phyloP scores from a whole-genome alignment of 2,113 vertebrate species.

The Lucifuga dentata region DNA sequence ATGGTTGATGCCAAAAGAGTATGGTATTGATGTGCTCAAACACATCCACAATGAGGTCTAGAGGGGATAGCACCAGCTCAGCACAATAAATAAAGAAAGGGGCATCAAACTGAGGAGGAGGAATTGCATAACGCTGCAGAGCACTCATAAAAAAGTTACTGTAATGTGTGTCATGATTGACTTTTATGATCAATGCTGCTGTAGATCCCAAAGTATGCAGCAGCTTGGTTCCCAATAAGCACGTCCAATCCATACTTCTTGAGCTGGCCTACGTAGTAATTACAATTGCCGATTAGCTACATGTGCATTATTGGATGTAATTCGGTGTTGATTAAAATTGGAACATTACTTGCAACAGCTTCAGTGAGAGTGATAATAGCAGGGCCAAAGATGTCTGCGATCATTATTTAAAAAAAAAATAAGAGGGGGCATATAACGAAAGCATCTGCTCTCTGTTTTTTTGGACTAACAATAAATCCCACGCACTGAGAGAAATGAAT shows the following conservation, averaged over 20 bases:
- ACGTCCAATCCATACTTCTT: slow-evolving; percentile 66
- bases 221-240: slow-evolving; percentile 49
- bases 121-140: slow-evolving; percentile 61
- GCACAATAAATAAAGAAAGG: slow-evolving; percentile 72
- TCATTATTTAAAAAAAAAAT: slow-evolving; percentile 33
- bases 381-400: slow-evolving; percentile 29
- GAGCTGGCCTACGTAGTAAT: slow-evolving; percentile 60
- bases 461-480: slow-evolving; percentile 70
- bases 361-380: slow-evolving; percentile 53
- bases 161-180: slow-evolving; percentile 76
- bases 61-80: slow-evolving; percentile 74
- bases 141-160: slow-evolving; percentile 74
- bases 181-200: slow-evolving; percentile 74
- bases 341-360: slow-evolving; percentile 56
- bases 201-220: slow-evolving; percentile 47
- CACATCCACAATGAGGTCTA: slow-evolving; percentile 78
- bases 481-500: slow-evolving; percentile 69
- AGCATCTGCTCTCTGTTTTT: slow-evolving; percentile 22
- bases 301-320: slow-evolving; percentile 76
- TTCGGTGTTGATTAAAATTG: slow-evolving; percentile 74
- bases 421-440: slow-evolving; percentile 10
- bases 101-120: slow-evolving; percentile 61
- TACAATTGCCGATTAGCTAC: slow-evolving; percentile 73
- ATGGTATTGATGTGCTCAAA: slow-evolving; percentile 69
- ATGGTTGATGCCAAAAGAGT: slow-evolving; percentile 76